phyloP scores from a whole-genome alignment of 1,140 invertebrate genomes.

The Lordiphosa collinella region DNA sequence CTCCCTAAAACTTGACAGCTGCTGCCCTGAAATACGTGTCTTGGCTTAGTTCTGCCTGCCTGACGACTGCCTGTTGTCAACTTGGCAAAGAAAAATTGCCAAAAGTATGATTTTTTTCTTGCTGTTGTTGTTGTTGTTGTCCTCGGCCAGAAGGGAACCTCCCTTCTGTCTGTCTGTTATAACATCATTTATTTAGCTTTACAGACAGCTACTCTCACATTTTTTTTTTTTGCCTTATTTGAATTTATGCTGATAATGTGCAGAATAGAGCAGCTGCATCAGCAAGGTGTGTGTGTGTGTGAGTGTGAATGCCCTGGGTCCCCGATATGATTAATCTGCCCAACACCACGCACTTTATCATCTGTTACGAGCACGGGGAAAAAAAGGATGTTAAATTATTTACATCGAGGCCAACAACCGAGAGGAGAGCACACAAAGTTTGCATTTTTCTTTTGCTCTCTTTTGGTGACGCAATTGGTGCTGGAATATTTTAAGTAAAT shows the following conservation, averaged over 20 bases:
- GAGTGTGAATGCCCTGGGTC: conserved; percentile 18
- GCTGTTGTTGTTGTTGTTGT: too few species aligned
- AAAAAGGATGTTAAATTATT: conserved; percentile 66
- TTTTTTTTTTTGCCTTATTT: conserved; percentile 55
- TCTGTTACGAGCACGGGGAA: conserved; percentile 12
- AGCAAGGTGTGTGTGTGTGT: conserved; percentile 24
- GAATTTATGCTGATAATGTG: conserved; percentile 77
- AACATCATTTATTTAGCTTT: conserved; percentile 75
- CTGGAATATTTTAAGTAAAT: conserved; percentile 63
- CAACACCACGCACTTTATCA: conserved; percentile 67
- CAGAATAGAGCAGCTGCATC: conserved; percentile 28
- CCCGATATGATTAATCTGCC: conserved; percentile 66
- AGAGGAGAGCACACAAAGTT: conserved; percentile 12
- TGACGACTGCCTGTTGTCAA: conserved; percentile 51
- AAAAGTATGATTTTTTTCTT: conserved; percentile 26
- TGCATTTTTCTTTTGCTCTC: conserved; percentile 1
- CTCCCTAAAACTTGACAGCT: conserved; percentile 42
- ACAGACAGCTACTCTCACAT: conserved; percentile 41
- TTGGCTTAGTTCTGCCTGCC: conserved; percentile 51
- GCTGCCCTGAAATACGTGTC: conserved; percentile 65
- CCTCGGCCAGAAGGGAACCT: too few species aligned
- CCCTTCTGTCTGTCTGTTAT: conserved; percentile 55
- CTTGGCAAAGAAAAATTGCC: conserved; percentile 67
- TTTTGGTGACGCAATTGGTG: conserved; percentile 44
- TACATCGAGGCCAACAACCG: conserved; percentile 38